Evolutionary conservation across 1,140 invertebrate species (phyloP), one percentile per base, ranked within the genome.

Genomic region (Condylostylus longicornis): DNA sequence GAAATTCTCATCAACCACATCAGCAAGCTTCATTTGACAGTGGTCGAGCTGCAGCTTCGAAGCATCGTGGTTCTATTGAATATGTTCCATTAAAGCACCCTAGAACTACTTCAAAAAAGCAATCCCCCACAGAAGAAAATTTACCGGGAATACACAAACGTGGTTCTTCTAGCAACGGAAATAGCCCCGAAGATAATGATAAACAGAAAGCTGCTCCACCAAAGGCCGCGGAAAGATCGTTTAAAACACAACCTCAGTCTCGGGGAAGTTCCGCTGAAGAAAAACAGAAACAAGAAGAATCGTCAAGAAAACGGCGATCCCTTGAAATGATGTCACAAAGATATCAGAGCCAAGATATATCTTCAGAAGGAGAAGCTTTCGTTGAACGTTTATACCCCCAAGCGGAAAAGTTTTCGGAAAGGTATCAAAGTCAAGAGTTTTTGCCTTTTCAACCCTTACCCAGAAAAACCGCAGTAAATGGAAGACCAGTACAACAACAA

Each of bases 351-450:
- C 69, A 71, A 47, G 70, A 71, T 31, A 66, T 61, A 9, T 57
- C 50, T 23, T 60, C 57, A 1, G 57, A 60, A 32, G 54, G 53
- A 1, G 58, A 60, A 30, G 49, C 50, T 12, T 61, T 60, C 20
- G 48, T 55, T 1, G 58, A 61, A 39, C 50, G 69, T 28, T 49
- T 72, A 9, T 72, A 72, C 42, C 68, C 67, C 25, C 68, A 69
- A 44, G 68, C 64, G 47, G 69, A 72, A 42, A 72, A 72, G 42
- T 58, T 71, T 27, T 70, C 68, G 4, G 67, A 70, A 46, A 65
- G 69, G 13, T 72, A 72, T 51, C 69, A 71, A 53, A 72, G 70
- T 44, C 70, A 72, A 54, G 69, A 72, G 41, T 72, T 72, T 51
- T 65, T 67, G 6, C 54, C 54, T 4, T 32, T 58, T 6, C 54